These are phyloP conservation scores for Nesospiza acunhae DNA, from an alignment of 2,113 vertebrate genomes.

Conservation along the genomic window DNA sequence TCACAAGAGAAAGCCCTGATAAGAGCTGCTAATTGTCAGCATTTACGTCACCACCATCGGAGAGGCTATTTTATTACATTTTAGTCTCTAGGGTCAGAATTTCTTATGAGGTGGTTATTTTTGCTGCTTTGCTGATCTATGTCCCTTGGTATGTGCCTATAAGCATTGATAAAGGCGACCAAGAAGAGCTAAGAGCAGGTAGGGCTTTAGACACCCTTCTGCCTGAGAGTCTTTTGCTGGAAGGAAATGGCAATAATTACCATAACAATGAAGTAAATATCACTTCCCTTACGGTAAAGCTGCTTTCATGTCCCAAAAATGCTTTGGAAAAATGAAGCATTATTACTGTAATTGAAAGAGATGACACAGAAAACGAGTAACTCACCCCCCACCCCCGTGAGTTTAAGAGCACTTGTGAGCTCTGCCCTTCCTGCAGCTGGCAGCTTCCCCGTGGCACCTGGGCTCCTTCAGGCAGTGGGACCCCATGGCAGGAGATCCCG, in stretches of 20 bases:
- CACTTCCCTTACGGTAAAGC: slow-evolving; percentile 11
- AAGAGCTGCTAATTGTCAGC: slow-evolving; percentile 17
- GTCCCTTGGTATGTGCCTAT: neutral
- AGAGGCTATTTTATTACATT: neutral
- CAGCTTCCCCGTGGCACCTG: neutral
- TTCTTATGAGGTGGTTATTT: slow-evolving; percentile 34
- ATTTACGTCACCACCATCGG: slow-evolving; percentile 15
- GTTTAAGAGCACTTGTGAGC: neutral
- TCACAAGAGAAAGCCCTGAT: neutral
- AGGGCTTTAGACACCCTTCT: neutral
- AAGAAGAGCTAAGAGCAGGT: neutral
- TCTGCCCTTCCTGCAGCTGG: neutral
- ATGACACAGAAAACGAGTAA: neutral
- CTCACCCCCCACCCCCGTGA: neutral
- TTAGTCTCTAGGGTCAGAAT: neutral
- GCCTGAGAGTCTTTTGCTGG: neutral
- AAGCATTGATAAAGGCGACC: neutral
- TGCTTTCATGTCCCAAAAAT: slow-evolving; percentile 30
- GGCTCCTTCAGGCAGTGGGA: neutral
- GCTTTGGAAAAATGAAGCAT: neutral
- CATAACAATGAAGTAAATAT: slow-evolving; percentile 38
- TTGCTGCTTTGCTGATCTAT: neutral
- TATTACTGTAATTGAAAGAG: neutral
- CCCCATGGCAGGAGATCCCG: fast-evolving
- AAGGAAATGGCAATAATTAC: slow-evolving; percentile 28